Evolutionary conservation across 37 sponge, comb jelly and placozoan genomes (phyloP).

Genomic region (Sycon ciliatum): DNA sequence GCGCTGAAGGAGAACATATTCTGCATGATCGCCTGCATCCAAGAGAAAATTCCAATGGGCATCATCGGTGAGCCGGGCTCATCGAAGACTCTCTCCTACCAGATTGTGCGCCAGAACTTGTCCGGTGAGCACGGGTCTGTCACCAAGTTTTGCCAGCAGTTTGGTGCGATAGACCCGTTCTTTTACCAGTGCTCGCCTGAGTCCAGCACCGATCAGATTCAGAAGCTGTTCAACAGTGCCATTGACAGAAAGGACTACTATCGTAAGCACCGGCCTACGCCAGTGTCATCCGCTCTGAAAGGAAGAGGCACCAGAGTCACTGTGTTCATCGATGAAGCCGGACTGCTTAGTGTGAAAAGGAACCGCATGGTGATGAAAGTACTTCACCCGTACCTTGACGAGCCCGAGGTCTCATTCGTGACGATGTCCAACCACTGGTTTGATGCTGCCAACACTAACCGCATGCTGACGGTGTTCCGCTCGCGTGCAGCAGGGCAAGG

Average conservation of each 20-base stretch:
- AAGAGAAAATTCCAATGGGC: neutral
- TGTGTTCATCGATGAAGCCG: neutral
- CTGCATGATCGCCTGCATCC: neutral
- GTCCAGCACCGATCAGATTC: neutral
- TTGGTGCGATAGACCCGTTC: neutral
- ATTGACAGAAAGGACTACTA: neutral
- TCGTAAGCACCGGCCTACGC: no score
- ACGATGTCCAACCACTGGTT: neutral
- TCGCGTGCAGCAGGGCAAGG: neutral
- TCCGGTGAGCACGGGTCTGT: neutral
- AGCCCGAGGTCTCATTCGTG: neutral
- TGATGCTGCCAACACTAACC: slow-evolving; percentile 13
- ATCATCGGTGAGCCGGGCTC: slow-evolving; percentile 8
- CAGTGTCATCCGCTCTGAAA: neutral
- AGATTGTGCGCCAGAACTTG: neutral
- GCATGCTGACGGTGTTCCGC: slow-evolving; percentile 1
- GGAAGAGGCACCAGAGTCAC: neutral
- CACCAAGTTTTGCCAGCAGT: neutral
- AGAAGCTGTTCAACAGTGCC: neutral
- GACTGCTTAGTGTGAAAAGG: neutral
- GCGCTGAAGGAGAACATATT: slow-evolving; percentile 13
- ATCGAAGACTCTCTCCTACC: neutral
- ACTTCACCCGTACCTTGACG: slow-evolving; percentile 8
- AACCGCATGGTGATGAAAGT: neutral
- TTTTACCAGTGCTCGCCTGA: neutral